phyloP scores from a whole-genome alignment of 2,113 vertebrate genomes.

The Nycticebus coucang region DNA sequence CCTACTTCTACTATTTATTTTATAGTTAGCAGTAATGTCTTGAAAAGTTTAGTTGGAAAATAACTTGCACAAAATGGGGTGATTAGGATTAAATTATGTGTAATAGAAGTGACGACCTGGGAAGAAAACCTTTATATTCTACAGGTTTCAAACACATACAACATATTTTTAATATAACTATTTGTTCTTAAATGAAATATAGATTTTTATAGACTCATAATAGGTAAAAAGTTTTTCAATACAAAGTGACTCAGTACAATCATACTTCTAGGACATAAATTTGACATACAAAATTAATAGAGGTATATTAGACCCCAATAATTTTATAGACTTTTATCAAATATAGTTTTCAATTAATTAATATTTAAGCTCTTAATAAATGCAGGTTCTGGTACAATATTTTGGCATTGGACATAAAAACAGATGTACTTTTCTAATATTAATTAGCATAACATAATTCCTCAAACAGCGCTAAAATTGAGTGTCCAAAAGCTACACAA shows the following conservation, averaged over 20 bases:
- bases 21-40: not conserved
- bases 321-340: not conserved
- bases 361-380: not conserved
- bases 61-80: not conserved
- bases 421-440: not conserved
- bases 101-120: not conserved
- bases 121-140: not conserved
- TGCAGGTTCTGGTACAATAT: not conserved
- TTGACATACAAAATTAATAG: not conserved
- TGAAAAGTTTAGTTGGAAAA: not conserved
- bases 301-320: not conserved
- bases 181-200: not conserved
- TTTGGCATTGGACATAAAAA: not conserved
- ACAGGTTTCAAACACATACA: not conserved
- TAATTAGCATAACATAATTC: not conserved
- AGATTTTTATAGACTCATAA: not conserved
- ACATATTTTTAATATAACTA: not conserved
- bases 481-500: not conserved
- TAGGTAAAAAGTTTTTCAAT: not conserved
- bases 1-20: not conserved
- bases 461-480: constrained; percentile 2
- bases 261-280: not conserved
- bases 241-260: not conserved
- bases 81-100: not conserved
- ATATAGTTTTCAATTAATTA: not conserved